Evolutionary conservation across 2,888 invertebrate genomes (phyloP), one percentile per base, ranked within the genome.

Genomic region (Plutella xylostella): DNA sequence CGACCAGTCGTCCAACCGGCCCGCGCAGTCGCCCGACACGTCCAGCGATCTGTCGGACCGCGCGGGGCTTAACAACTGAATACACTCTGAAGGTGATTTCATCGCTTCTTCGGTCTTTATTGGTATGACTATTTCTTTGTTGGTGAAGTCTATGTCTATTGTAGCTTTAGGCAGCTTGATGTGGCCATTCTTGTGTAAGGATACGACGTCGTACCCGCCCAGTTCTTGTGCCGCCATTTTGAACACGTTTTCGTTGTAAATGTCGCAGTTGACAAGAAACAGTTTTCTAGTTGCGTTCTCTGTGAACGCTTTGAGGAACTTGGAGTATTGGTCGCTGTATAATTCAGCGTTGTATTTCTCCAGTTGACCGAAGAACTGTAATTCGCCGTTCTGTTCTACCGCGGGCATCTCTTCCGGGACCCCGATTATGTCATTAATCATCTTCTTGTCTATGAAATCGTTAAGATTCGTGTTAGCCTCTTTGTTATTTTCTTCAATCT

Each of bases 1-100:
- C 0, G 72, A 71, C 9, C 9, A 83, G 42, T 84, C 80, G 54
- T 80, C 68, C 45, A 84, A 63, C 57, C 72, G 78, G 2, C 74
- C 67, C 55, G 78, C 74, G 45, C 82, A 83, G 58, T 84, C 83
- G 45, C 68, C 77, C 0, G 72, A 71, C 9, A 83, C 41, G 42
- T 83, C 83, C 22, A 82, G 80, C 0, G 82, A 82, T 45, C 78
- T 80, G 52, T 82, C 82, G 0, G 82, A 82, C 61, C 79, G 80
- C 0, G 68, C 65, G 0, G 82, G 83, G 57, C 82, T 83, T 25
- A 77, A 75, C 0, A 78, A 50, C 5, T 47, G 47, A 1, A n/a
- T n/a, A n/a, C 50, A 41, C n/a, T 17, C 20, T 9, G 22, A 17
- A 9, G 20, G 18, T 12, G 7, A 21, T 31, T 42, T 44, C 3